phyloP scores from a whole-genome alignment of 2,113 vertebrate species.

The Xenopus borealis region DNA sequence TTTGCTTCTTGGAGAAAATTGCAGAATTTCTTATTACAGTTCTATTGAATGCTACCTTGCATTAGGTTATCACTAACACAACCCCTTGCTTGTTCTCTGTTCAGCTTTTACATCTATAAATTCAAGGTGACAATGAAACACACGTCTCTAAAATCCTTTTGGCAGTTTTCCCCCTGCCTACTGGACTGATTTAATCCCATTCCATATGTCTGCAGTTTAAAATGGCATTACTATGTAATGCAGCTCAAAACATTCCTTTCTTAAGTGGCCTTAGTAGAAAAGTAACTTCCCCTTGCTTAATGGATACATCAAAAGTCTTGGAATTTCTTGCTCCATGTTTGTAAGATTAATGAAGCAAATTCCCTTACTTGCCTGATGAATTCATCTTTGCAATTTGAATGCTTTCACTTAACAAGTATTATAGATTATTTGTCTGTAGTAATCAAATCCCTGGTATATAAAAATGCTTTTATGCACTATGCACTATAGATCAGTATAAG shows the following conservation, averaged over 20 bases:
- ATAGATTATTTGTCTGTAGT: too few relatives aligned
- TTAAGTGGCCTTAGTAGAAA: not conserved
- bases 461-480: too few relatives aligned
- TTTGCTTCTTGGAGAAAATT: constrained; percentile 53
- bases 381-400: too few relatives aligned
- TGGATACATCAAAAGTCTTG: not conserved
- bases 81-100: constrained; percentile 52
- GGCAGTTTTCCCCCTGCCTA: constrained; percentile 55
- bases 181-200: constrained; percentile 56
- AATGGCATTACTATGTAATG: constrained; percentile 46
- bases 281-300: not conserved
- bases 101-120: constrained; percentile 60
- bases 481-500: too few relatives aligned
- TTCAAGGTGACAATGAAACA: constrained; percentile 66
- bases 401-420: too few relatives aligned
- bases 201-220: constrained; percentile 59
- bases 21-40: constrained; percentile 56
- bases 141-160: constrained; percentile 52
- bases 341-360: too few relatives aligned
- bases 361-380: too few relatives aligned
- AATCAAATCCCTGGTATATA: too few relatives aligned
- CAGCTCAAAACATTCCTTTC: not conserved
- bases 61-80: constrained; percentile 57
- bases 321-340: too few relatives aligned
- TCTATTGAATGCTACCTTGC: constrained; percentile 49